A percentile compares a stretch with the other conserved stretches of the same genome.
Conservation (phyloP, 2,113 vertebrate genomes). For the Esox niger region DNA sequence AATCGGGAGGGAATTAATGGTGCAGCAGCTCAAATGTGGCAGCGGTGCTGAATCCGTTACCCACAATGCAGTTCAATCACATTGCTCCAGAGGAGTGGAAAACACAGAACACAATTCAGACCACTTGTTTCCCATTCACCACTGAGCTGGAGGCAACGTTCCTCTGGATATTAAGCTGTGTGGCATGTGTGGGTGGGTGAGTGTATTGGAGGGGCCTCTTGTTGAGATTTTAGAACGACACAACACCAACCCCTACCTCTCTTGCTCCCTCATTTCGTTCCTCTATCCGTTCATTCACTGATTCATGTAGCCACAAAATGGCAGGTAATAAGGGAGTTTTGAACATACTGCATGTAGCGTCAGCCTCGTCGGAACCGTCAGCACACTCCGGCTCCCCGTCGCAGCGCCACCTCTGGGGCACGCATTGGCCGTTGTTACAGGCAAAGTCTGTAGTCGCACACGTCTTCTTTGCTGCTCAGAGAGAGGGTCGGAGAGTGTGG, state of each 20-base stretch:
- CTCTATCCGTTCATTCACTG: slow-evolving; percentile 88
- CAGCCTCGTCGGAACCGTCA: slow-evolving; percentile 89
- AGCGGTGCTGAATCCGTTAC: background rate
- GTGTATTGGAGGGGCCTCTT: slow-evolving; percentile 74
- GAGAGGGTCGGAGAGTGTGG: slow-evolving; percentile 8
- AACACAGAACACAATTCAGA: background rate
- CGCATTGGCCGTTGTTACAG: slow-evolving; percentile 92
- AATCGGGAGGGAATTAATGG: background rate
- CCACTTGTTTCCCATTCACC: background rate
- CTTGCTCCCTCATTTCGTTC: slow-evolving; percentile 90
- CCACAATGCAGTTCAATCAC: background rate
- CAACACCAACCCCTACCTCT: too few relatives aligned
- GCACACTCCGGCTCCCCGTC: slow-evolving; percentile 92
- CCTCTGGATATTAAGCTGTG: background rate
- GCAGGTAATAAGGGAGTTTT: slow-evolving; percentile 88
- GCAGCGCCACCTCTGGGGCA: slow-evolving; percentile 90
- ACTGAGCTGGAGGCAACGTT: background rate
- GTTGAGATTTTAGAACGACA: too few relatives aligned
- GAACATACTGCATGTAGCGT: slow-evolving; percentile 90
- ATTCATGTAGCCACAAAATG: slow-evolving; percentile 95
- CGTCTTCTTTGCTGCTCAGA: slow-evolving; percentile 86
- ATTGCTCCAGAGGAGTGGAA: background rate
- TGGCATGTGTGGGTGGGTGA: slow-evolving; percentile 8
- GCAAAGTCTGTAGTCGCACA: slow-evolving; percentile 90
- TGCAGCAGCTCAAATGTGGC: background rate